Conservation (phyloP, 37 sponge, comb jelly and placozoan genomes). For the Aplysina aerophoba region DNA sequence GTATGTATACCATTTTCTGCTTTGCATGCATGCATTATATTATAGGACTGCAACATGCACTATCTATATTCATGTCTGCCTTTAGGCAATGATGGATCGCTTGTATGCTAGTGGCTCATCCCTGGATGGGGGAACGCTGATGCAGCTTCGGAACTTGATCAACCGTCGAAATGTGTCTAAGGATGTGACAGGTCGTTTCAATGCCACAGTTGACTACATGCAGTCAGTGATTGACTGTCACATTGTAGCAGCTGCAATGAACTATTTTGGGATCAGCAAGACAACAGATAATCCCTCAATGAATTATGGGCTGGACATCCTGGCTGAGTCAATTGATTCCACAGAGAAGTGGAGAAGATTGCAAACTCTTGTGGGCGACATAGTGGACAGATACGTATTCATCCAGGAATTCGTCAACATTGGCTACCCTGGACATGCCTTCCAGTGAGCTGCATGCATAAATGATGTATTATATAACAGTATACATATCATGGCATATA, state of each 20-base stretch:
- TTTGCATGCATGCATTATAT: too few species aligned
- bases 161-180: conserved; percentile 33
- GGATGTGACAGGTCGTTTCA: conserved; percentile 19
- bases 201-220: conserved; percentile 43
- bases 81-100: conserved; percentile 20
- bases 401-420: conserved; percentile 7
- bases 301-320: not conserved
- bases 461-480: too few species aligned
- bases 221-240: conserved; percentile 11
- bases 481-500: too few species aligned
- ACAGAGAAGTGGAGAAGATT: conserved; percentile 2
- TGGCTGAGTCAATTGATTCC: not conserved
- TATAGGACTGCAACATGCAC: not conserved
- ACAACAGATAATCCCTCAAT: not conserved
- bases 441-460: not conserved
- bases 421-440: not conserved
- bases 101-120: conserved; percentile 27
- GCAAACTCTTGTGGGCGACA: not conserved
- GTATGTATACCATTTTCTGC: too few species aligned
- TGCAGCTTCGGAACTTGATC: conserved; percentile 41
- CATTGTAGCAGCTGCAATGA: conserved; percentile 42
- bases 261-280: conserved; percentile 10
- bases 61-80: too few species aligned
- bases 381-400: conserved; percentile 39
- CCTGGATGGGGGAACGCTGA: conserved; percentile 31